These are phyloP conservation scores for Caranx melampygus DNA, from an alignment of 2,113 vertebrate genomes.

Conservation along the genomic window DNA sequence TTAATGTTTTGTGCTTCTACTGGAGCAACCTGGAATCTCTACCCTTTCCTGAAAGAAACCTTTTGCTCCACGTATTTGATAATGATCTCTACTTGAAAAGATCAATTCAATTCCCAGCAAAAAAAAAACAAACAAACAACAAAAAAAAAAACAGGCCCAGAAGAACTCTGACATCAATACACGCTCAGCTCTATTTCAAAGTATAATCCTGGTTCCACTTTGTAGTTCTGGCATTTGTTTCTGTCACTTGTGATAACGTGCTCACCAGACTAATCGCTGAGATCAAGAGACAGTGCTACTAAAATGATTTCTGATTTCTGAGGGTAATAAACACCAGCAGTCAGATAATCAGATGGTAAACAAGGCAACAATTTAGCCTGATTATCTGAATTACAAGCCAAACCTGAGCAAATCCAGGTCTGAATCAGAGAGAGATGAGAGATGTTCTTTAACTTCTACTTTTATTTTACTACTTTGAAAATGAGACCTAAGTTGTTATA, in stretches of 20 bases:
- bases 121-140: no score
- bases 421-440: not conserved
- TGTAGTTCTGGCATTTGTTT: not conserved
- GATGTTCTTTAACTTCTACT: no score
- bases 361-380: conserved; percentile 1
- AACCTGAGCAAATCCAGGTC: not conserved
- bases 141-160: not conserved
- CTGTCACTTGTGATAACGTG: not conserved
- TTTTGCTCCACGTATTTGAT: not conserved
- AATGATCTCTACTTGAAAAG: not conserved
- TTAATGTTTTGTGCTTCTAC: not conserved
- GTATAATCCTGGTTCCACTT: not conserved
- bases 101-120: not conserved
- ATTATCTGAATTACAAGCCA: conserved; percentile 1
- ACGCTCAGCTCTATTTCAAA: not conserved
- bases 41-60: not conserved
- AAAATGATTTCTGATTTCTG: not conserved
- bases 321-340: not conserved
- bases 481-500: not conserved
- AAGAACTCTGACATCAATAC: not conserved
- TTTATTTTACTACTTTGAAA: not conserved
- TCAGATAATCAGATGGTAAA: not conserved
- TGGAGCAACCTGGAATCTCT: not conserved
- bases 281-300: not conserved
- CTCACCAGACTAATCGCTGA: not conserved